Base-by-base conservation (phyloP, 2,888 invertebrate genomes). In the Eugnorisma glareosa region DNA sequence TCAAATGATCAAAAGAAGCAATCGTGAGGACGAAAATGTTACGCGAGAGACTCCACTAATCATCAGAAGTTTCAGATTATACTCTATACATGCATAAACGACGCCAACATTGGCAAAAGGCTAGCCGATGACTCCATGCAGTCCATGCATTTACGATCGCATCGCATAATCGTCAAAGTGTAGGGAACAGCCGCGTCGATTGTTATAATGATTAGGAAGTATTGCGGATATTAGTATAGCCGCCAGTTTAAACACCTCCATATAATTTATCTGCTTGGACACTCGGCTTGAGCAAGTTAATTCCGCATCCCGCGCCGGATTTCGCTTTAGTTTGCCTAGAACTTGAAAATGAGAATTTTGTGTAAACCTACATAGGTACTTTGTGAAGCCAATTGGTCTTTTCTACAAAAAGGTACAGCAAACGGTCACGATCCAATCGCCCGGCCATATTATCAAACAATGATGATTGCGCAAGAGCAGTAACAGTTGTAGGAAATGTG, bases 401-500 rank as follows among this genome's bases (percentile, higher is more conserved):
- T 37, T 71, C 15, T 37, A 37, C 8, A 48, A 31, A 51, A 72
- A 40, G 18, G 1, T 6, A 31, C 48, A 51, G 24, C 45, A 48
- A 43, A n/a, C 35, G 13, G 24, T 18, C 24, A 40, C 15, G 5
- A 63, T 21, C 31, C 15, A 45, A 74, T 18, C 21, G 13, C 37
- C 1, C 28, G 4, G 37, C 57, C 28, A 37, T 2, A 2, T 51
- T 45, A 81, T 57, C 40, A 64, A 37, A 31, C 64, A 4, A 48
- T 45, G 31, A 24, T n/a, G 48, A 57, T 84, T 81, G 74, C 68
- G 66, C 69, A 83, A 84, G 43, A 48, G 24, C 31, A 69, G 57
- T 51, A 45, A 24, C 57, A 48, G 64, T 43, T 40, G n/a, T 43
- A 54, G 77, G 84, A 84, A 81, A 74, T 81, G 51, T 66, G 72